phyloP scores from a whole-genome alignment of 2,888 invertebrate species.

The Drosophila mimetica region DNA sequence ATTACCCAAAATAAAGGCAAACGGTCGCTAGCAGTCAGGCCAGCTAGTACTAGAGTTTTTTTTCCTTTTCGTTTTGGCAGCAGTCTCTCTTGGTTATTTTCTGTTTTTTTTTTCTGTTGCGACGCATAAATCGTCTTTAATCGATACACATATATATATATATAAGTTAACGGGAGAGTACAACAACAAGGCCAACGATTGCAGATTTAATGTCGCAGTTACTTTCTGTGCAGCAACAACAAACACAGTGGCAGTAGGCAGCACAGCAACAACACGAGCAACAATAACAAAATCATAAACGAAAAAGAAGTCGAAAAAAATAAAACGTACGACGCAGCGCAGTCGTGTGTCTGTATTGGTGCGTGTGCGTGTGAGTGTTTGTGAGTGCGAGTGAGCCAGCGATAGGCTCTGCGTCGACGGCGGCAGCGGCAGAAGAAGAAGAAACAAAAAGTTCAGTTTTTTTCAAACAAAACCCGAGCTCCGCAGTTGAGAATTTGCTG shows the following conservation, averaged over 20 bases:
- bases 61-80: slow-evolving; percentile 30
- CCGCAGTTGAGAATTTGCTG: slow-evolving; percentile 66
- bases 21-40: slow-evolving; percentile 20
- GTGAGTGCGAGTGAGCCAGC: slow-evolving; percentile 69
- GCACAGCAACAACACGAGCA: slow-evolving; percentile 38
- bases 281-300: slow-evolving; percentile 52
- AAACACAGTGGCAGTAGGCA: slow-evolving; percentile 30
- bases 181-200: slow-evolving; percentile 12
- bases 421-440: slow-evolving; percentile 53
- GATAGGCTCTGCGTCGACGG: slow-evolving; percentile 38
- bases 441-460: slow-evolving; percentile 21
- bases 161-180: slow-evolving; percentile 39
- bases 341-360: slow-evolving; percentile 45
- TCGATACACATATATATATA: slow-evolving; percentile 46
- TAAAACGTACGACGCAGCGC: slow-evolving; percentile 68
- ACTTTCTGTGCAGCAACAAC: slow-evolving; percentile 69
- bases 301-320: slow-evolving; percentile 35
- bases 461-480: slow-evolving; percentile 61
- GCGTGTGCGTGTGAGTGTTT: slow-evolving; percentile 50
- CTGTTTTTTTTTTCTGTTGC: slow-evolving; percentile 42
- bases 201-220: slow-evolving; percentile 75
- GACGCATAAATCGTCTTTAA: slow-evolving; percentile 63
- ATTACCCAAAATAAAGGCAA: slow-evolving; percentile 28
- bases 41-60: slow-evolving; percentile 32
- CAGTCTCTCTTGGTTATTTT: slow-evolving; percentile 24